Base-by-base conservation (phyloP, 2,797 vertebrate genomes). In the Sylvilagus floridanus region DNA sequence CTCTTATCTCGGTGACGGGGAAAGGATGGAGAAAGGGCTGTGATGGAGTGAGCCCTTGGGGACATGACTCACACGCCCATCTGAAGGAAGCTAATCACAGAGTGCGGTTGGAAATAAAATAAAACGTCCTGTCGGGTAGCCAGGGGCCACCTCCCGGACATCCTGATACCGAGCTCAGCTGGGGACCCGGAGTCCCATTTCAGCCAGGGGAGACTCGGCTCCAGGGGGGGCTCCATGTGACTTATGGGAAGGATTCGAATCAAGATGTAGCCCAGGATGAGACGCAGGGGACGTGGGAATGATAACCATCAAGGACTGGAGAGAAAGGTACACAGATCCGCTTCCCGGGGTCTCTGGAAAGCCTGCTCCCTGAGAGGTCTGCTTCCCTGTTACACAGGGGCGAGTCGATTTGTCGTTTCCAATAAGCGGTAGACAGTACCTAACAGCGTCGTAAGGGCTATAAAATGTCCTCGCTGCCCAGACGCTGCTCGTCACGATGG, bases 1-100 rank as follows among this genome's bases (percentile, higher is more conserved):
- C 37, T 54, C 91, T 95, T 91, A 75, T 87, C 94, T 75, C 6
- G 14, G 71, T 93, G 91, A 88, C 96, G 85, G 62, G 60, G 47
- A 94, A 69, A 50, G 76, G 77, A 66, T 73, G 91, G 83, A 17
- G 24, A 35, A 60, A 85, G n/a, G 54, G 30, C 68, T 7, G 12
- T 12, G 93, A 50, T 32, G 1, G 1, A 82, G 82, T 0, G 19
- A 4, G 47, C 65, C 79, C 4, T 0, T 0, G 0, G 50, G 47
- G 68, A 22, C 78, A 0, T 37, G 88, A 11, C 32, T 88, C 42
- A 7, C 14, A 19, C 47, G 32, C 57, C 63, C 21, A 0, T 12
- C 0, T 35, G 35, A 6, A 28, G 21, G 73, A 22, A 35, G 32
- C 28, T 50, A 12, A 57, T 54, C 47, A 2, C 2, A 3, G 65